A percentile compares a stretch with the other conserved stretches of the same genome.
phyloP scores from a whole-genome alignment of 2,888 invertebrate species.

The Pseudococcus viburni region DNA sequence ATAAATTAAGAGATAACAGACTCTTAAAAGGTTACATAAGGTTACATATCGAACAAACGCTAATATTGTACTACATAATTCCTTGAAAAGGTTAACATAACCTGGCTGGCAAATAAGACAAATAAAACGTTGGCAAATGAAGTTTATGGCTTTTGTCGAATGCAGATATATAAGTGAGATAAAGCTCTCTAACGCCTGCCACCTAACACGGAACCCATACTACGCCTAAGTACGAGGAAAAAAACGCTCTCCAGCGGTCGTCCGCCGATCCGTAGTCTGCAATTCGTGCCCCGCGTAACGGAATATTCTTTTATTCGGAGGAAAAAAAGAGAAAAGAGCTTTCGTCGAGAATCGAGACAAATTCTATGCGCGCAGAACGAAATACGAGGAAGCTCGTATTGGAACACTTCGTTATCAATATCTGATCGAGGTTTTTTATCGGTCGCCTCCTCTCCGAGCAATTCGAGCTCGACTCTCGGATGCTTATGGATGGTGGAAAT shows the following conservation, averaged over 20 bases:
- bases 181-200: slow-evolving; percentile 46
- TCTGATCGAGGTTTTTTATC: too few species aligned
- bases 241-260: background rate
- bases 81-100: slow-evolving; percentile 56
- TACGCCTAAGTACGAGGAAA: background rate
- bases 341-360: too few species aligned
- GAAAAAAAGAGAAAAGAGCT: too few species aligned
- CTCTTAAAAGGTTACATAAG: slow-evolving; percentile 46
- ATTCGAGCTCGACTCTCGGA: too few species aligned
- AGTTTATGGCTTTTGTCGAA: slow-evolving; percentile 61
- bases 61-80: slow-evolving; percentile 59
- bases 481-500: too few species aligned
- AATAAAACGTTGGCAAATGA: slow-evolving; percentile 61
- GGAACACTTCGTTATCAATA: too few species aligned
- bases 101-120: slow-evolving; percentile 61
- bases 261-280: background rate
- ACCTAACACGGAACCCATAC: slow-evolving; percentile 46
- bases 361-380: too few species aligned
- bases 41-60: slow-evolving; percentile 60
- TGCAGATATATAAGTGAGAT: slow-evolving; percentile 51
- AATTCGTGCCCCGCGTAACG: background rate
- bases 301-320: background rate
- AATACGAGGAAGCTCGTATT: too few species aligned
- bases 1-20: slow-evolving; percentile 61
- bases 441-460: too few species aligned